A percentile compares a stretch with the other conserved stretches of the same genome.
Conservation (phyloP, 2,888 invertebrate genomes). For the Pristionchus entomophagus region DNA sequence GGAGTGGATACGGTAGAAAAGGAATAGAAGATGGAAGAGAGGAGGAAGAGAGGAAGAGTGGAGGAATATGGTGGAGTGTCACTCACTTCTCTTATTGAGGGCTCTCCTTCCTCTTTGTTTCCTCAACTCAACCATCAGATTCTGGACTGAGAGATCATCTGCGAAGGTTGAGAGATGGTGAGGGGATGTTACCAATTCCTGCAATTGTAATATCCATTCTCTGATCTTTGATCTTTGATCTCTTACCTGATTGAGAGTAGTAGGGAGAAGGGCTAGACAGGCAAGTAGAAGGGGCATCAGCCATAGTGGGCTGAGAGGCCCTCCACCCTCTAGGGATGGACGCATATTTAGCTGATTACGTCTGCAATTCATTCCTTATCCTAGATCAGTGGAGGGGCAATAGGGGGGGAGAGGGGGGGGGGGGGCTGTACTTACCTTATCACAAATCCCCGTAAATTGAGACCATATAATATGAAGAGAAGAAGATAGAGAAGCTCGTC, state of each 20-base stretch:
- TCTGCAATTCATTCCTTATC: neutral
- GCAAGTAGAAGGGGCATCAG: conserved; percentile 4
- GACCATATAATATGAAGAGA: conserved; percentile 26
- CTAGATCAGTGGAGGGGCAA: too few species aligned
- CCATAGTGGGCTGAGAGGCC: conserved; percentile 20
- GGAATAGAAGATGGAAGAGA: neutral
- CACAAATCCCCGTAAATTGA: conserved; percentile 26
- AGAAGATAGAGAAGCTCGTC: conserved; percentile 23
- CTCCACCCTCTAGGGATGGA: conserved; percentile 4
- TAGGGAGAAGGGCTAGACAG: conserved; percentile 1
- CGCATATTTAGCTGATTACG: neutral
- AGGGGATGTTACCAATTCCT: conserved; percentile 41
- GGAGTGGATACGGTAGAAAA: too few species aligned
- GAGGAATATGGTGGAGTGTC: neutral
- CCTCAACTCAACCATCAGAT: conserved; percentile 47
- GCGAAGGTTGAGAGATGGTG: conserved; percentile 38
- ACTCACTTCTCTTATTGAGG: conserved; percentile 27
- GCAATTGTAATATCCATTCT: neutral
- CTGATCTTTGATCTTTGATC: conserved; percentile 2
- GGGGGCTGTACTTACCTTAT: neutral
- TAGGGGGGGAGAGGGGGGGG: neutral
- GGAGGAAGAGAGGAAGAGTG: neutral
- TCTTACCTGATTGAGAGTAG: conserved; percentile 15
- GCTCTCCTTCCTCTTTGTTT: conserved; percentile 40
- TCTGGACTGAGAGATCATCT: conserved; percentile 47